phyloP scores from a whole-genome alignment of 1,140 invertebrate species.

The Magallana gigas region DNA sequence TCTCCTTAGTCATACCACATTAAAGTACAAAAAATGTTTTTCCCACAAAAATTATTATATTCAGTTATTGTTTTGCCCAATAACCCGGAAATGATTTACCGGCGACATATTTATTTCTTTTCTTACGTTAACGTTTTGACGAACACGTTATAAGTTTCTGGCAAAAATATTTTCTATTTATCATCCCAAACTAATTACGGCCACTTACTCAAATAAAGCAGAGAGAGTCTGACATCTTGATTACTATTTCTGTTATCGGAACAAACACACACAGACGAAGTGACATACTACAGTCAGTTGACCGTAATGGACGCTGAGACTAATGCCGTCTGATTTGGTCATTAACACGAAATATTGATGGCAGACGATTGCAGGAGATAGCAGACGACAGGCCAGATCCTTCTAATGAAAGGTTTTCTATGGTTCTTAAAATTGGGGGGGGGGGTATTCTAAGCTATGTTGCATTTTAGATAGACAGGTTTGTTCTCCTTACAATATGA shows the following conservation, averaged over 20 bases:
- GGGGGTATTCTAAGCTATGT: no score
- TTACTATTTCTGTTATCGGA: slow-evolving; percentile 34
- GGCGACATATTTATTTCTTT: not conserved
- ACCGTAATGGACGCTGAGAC: not conserved
- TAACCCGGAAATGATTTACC: slow-evolving; percentile 12
- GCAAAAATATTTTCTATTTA: slow-evolving; percentile 11
- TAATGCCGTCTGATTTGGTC: slow-evolving; percentile 25
- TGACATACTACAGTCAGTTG: not conserved
- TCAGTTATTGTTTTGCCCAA: not conserved
- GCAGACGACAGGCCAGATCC: no score
- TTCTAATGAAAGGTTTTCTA: no score
- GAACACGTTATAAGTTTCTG: not conserved
- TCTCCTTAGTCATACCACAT: not conserved
- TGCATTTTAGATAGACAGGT: no score
- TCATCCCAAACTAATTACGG: slow-evolving; percentile 20
- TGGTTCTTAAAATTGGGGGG: no score
- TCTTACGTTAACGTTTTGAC: not conserved
- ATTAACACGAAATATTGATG: slow-evolving; percentile 27
- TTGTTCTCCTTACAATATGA: no score
- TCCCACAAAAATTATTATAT: not conserved
- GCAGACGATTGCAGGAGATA: not conserved
- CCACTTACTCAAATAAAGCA: slow-evolving; percentile 19
- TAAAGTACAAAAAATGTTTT: not conserved
- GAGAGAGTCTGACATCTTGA: slow-evolving; percentile 18
- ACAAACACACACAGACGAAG: slow-evolving; percentile 12